Base-by-base conservation (phyloP, 2,113 vertebrate genomes). In the Heterochromis multidens region DNA sequence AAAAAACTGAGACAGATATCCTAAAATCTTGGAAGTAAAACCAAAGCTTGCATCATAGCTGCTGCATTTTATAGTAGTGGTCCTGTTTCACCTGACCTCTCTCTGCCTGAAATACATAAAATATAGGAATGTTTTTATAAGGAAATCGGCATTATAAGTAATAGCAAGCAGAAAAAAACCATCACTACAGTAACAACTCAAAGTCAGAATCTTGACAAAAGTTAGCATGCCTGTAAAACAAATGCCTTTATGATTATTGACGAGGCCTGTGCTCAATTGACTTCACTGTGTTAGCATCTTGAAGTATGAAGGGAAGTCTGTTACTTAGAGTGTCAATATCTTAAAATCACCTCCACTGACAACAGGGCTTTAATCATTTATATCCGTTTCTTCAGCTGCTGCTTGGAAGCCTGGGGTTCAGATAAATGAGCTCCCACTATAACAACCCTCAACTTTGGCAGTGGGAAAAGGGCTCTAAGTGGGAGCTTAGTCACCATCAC, bases 401-500 rank as follows among this genome's bases (percentile, higher is more conserved):
- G 79, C 65, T 82, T 25, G 43, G 77, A 74, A 61, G 65, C 79
- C 82, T 56, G 49, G 2, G 35, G 37, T 87, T 74, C 80, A 81
- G 21, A 89, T 70, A 78, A 91, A 92, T 82, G 49, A 89, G 25
- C 79, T 80, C 76, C 84, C 17, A 49, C 85, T 79, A 58, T 84
- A 90, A 91, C 86, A 82, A 80, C 78, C 86, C 89, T 88, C 74
- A 87, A 86, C 84, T 89, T 86, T 92, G 91, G 86, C 90, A 74
- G 59, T 40, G 59, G 79, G 85, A 84, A 93, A 88, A 92, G 65
- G 81, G 57, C 83, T 85, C 35, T 80, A 81, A 89, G 85, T 83
- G 81, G 82, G 52, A 90, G 65, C 74, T 89, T 80, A 82, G 91
- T 89, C 84, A 81, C 81, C 58, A 79, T 79, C 82, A 83, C 70